A percentile compares a stretch with the other conserved stretches of the same genome.
These are phyloP conservation scores for Lepus oiostolus DNA, from an alignment of 2,797 vertebrate genomes.

Conservation along the genomic window DNA sequence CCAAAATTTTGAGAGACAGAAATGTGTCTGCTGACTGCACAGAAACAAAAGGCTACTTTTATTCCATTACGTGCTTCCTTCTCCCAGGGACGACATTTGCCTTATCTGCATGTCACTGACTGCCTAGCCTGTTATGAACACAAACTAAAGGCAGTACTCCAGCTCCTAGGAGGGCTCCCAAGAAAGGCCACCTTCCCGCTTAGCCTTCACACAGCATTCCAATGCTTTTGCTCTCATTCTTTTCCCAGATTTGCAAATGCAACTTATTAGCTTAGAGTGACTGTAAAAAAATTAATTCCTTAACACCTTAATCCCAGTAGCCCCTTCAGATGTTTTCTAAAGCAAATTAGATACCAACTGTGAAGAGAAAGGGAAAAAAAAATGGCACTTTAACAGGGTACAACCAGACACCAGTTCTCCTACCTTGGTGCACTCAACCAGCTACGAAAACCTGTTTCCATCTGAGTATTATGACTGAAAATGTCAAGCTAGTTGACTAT, in stretches of 20 bases:
- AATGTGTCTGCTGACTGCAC: not conserved
- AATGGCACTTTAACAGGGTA: not conserved
- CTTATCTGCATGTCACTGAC: not conserved
- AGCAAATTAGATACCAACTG: not conserved
- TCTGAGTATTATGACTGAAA: not conserved
- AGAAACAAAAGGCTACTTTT: slow-evolving; percentile 26
- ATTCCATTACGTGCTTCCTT: not conserved
- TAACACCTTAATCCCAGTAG: not conserved
- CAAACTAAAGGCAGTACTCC: not conserved
- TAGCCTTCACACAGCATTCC: not conserved
- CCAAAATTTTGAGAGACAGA: not conserved
- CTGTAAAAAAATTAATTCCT: slow-evolving; percentile 13
- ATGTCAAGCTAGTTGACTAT: not conserved
- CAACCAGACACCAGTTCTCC: not conserved
- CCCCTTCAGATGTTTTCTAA: not conserved
- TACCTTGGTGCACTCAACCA: not conserved
- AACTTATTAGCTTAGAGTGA: slow-evolving; percentile 11
- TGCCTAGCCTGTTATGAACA: not conserved
- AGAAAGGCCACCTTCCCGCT: not conserved
- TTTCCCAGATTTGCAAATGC: slow-evolving; percentile 8
- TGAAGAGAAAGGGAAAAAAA: not conserved
- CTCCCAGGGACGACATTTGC: not conserved
- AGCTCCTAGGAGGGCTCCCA: not conserved
- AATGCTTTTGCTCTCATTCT: slow-evolving; percentile 30
- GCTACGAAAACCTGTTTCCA: not conserved